Evolutionary conservation across 2,888 invertebrate species (phyloP), one percentile per base, ranked within the genome.

Genomic region (Orthosia incerta): DNA sequence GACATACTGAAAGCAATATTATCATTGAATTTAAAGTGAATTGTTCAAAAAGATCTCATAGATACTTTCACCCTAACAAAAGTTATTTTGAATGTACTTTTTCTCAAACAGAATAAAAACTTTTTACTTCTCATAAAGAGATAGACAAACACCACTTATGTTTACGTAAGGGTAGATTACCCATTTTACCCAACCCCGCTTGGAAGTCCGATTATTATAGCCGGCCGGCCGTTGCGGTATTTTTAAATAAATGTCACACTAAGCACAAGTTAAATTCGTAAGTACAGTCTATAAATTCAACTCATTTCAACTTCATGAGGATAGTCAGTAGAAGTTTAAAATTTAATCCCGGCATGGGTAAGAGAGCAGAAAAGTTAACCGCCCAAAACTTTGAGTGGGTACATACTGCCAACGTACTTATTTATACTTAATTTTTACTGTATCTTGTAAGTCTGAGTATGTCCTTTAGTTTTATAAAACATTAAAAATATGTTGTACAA

Each of bases 341-440:
- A 94, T 95, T 94, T 94, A 94, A 95, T 95, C 92, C 93, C 82
- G 86, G 88, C 90, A 86, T 89, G 91, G 91, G 91, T 92, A 93
- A 93, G 92, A 93, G 93, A 93, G 92, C 91, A 93, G 92, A 92
- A 93, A 94, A 95, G 93, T 94, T 94, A 93, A 93, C 92, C 91
- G 84, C 90, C 92, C 89, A 92, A 94, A 94, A 93, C 92, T 93
- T 92, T 84, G 79, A 39, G 71, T n/a, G 75, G 84, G 83, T 82
- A 84, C 84, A 76, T 85, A 70, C 75, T 68, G 67, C 69, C 79
- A 81, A 86, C 87, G 76, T 86, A 85, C 80, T 84, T 84, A 85
- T 82, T 84, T 84, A 85, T 86, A 80, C 75, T 76, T 74, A 56
- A 83, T 85, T 82, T 86, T 84, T 80, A 83, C 64, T 60, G 76